Evolutionary conservation across 2,888 invertebrate genomes (phyloP), one percentile per base, ranked within the genome.

Genomic region (Schrankia costaestrigalis): DNA sequence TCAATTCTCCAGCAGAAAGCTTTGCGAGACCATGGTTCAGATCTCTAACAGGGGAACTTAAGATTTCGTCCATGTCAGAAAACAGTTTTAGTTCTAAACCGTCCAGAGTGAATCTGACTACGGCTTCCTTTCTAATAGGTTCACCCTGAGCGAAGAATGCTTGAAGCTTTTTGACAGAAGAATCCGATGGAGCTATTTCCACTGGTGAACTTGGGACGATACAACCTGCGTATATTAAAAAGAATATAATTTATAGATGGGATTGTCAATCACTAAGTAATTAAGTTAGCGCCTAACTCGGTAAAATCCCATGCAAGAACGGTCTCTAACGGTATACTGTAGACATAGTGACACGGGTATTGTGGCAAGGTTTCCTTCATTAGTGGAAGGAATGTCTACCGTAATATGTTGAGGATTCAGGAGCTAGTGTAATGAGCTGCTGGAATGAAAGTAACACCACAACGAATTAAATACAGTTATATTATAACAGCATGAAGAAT

Each of bases 1-100:
- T 89, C 0, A 92, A 84, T 68, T 95, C 94, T 0, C 91, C 92
- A 7, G 94, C 90, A 7, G 91, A 91, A 30, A 94, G 76, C 63
- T 90, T 91, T 4, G 93, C 93, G 3, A 94, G 74, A 0, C 93
- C 93, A 42, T 92, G 93, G 68, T 91, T 93, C 46, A 92, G 58
- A 60, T 94, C 93, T 2, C 94, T 83, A 0, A 94, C 92, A 0
- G 94, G 94, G 0, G 94, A 94, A 62, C 93, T 93, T 4, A 94
- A 72, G 0, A 93, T 88, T 71, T 94, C 94, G 35, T 93, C 93
- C 49, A 92, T 90, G 63, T 94, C 94, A 11, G 91, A 91, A 72
- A 93, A 94, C 1, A 95, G 77, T 51, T 91, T 90, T 1, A 95
- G 55, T 50, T 91, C 91, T n/a, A 94, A 53, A 15, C 94, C 93